A percentile compares a stretch with the other conserved stretches of the same genome.
phyloP scores from a whole-genome alignment of 2,797 vertebrate genomes.

The Macropodus opercularis region DNA sequence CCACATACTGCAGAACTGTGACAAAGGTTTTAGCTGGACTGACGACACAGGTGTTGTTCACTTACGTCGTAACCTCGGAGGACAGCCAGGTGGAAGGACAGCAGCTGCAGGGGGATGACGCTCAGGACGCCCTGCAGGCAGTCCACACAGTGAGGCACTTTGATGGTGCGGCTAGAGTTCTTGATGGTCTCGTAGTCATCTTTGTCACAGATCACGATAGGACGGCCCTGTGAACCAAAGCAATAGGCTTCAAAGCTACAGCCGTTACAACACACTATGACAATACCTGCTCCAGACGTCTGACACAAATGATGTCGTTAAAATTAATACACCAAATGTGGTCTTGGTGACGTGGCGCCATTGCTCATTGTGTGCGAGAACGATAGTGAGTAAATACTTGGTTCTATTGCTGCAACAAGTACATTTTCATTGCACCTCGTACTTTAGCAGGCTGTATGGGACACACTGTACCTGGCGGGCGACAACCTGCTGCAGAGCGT shows the following conservation, averaged over 20 bases:
- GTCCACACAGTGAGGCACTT: slow-evolving; percentile 96
- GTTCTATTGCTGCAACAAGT: no score
- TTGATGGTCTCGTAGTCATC: slow-evolving; percentile 95
- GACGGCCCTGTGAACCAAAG: slow-evolving; percentile 85
- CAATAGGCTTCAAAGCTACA: background rate
- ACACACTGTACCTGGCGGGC: slow-evolving; percentile 92
- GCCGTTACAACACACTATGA: background rate
- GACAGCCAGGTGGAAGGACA: slow-evolving; percentile 97
- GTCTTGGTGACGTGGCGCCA: no score
- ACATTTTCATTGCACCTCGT: no score
- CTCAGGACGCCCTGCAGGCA: slow-evolving; percentile 97
- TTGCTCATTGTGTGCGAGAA: no score
- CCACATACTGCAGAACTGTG: background rate
- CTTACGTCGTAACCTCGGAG: slow-evolving; percentile 95
- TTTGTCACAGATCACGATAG: slow-evolving; percentile 95
- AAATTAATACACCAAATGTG: no score
- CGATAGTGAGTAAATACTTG: no score
- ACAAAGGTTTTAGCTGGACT: background rate
- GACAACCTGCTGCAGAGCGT: slow-evolving; percentile 95
- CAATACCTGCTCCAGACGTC: slow-evolving; percentile 51
- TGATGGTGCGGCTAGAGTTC: slow-evolving; percentile 92
- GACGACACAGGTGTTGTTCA: no score
- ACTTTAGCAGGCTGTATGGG: background rate
- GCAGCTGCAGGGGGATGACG: slow-evolving; percentile 95
- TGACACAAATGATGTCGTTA: slow-evolving; percentile 38